These are phyloP conservation scores for Borostomias antarcticus DNA, from an alignment of 2,797 vertebrate genomes.

Conservation along the genomic window DNA sequence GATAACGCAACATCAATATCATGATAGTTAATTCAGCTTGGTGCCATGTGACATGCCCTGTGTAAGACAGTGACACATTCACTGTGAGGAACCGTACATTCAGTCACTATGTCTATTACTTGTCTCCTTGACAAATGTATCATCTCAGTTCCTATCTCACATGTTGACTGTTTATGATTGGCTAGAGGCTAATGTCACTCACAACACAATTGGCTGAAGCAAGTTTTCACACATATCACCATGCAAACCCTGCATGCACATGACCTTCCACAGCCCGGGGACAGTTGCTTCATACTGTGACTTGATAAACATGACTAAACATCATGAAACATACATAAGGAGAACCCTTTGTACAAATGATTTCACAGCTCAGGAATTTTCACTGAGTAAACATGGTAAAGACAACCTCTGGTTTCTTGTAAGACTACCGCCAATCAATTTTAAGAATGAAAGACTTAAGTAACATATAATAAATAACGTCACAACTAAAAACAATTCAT, in stretches of 20 bases:
- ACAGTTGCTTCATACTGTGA: neutral
- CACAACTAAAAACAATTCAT: too few species aligned
- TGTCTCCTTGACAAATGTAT: too few species aligned
- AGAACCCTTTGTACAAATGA: neutral
- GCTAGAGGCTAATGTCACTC: neutral
- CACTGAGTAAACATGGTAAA: neutral
- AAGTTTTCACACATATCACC: conserved; percentile 5
- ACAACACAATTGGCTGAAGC: conserved; percentile 2
- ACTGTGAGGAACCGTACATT: too few species aligned
- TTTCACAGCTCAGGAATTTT: neutral
- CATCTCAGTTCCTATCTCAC: conserved; percentile 2
- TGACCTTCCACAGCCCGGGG: neutral
- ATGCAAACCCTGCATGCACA: conserved; percentile 6
- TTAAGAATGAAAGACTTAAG: too few species aligned
- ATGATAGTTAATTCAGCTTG: neutral
- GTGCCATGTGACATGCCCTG: neutral
- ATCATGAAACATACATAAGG: neutral
- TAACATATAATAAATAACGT: too few species aligned
- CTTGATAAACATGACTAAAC: neutral
- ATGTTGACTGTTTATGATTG: conserved; percentile 16
- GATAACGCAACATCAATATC: too few species aligned
- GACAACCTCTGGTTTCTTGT: neutral
- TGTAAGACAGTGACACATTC: too few species aligned
- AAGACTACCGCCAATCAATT: neutral
- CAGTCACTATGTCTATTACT: neutral